These are phyloP conservation scores for Blennius ocellaris DNA, from an alignment of 2,113 vertebrate genomes.

Conservation along the genomic window DNA sequence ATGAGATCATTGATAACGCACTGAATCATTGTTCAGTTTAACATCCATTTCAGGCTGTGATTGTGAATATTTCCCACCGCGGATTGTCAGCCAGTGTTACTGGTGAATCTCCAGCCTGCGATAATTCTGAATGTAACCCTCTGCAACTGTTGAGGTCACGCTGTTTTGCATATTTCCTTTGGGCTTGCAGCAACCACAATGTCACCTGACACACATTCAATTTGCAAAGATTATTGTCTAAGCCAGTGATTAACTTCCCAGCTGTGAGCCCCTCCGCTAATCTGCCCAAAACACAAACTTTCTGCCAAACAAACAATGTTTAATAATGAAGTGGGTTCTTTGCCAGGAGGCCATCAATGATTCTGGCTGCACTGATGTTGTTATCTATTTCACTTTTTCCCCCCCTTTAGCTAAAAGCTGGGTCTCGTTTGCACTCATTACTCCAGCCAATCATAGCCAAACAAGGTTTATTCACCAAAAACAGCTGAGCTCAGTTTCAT, in stretches of 20 bases:
- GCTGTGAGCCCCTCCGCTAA: conserved; percentile 62
- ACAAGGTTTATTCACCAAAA: conserved; percentile 45
- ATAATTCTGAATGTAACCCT: conserved; percentile 3
- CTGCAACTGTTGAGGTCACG: conserved; percentile 10
- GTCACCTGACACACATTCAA: conserved; percentile 49
- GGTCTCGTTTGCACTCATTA: conserved; percentile 47
- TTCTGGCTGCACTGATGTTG: conserved; percentile 25
- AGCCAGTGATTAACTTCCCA: conserved; percentile 64
- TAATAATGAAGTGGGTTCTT: conserved; percentile 55
- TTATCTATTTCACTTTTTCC: conserved; percentile 16
- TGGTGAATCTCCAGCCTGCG: too few relatives aligned
- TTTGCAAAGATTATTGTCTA: conserved; percentile 60
- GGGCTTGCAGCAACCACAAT: conserved; percentile 40
- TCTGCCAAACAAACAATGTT: conserved; percentile 68
- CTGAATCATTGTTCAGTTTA: too few relatives aligned
- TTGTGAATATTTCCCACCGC: too few relatives aligned
- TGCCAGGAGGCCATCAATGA: conserved; percentile 61
- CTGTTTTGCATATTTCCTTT: conserved; percentile 34
- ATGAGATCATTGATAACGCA: too few relatives aligned
- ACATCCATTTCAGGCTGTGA: too few relatives aligned
- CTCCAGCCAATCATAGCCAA: conserved; percentile 43
- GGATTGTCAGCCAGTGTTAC: too few relatives aligned
- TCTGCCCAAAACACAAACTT: conserved; percentile 54
- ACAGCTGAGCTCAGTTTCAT: conserved; percentile 62
- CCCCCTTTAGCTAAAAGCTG: conserved; percentile 3